Conservation (phyloP, 1,140 invertebrate genomes). For the Macrocentrus cingulum region DNA sequence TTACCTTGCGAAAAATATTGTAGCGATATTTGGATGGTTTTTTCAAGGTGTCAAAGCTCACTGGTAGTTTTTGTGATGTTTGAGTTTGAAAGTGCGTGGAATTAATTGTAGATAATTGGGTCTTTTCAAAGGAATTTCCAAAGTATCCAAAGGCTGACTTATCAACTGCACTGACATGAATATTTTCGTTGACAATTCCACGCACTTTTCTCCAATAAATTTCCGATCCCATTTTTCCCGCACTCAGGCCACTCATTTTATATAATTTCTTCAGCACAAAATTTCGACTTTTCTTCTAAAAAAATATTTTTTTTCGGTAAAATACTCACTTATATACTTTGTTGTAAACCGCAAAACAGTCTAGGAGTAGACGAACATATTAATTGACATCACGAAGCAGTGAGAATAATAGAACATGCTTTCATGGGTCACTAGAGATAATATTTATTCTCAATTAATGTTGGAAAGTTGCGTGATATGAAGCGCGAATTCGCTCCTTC, state of each 20-base stretch:
- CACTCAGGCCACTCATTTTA: neutral
- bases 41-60: slow-evolving; percentile 32
- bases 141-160: slow-evolving; percentile 8
- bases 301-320: no score
- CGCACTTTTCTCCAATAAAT: slow-evolving; percentile 21
- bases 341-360: no score
- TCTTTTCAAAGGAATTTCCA: neutral
- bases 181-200: neutral
- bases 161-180: neutral
- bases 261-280: neutral
- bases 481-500: neutral
- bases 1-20: slow-evolving; percentile 24
- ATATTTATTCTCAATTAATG: slow-evolving; percentile 16
- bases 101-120: slow-evolving; percentile 32
- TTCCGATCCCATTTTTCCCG: slow-evolving; percentile 24
- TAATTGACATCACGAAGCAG: slow-evolving; percentile 13
- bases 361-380: no score
- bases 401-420: slow-evolving; percentile 6
- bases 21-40: slow-evolving; percentile 29
- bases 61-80: slow-evolving; percentile 35
- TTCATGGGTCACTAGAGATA: neutral
- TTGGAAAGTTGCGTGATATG: slow-evolving; percentile 4
- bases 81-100: slow-evolving; percentile 41
- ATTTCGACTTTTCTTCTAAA: no score
- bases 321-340: no score